Conservation (phyloP, 2,797 vertebrate genomes). For the Morus bassanus region DNA sequence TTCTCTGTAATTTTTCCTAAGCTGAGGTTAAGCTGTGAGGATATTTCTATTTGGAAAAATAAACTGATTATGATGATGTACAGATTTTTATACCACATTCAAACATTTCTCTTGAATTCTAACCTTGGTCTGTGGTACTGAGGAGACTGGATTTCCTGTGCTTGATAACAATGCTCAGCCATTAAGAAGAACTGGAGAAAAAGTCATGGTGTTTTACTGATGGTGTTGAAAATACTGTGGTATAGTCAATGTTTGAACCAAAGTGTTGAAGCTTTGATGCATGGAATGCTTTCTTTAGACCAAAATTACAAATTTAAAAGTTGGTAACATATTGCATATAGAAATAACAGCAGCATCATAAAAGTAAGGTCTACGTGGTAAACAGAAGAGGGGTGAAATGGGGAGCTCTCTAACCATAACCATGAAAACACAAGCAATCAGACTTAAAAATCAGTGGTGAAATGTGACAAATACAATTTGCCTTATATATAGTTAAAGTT, state of each 20-base stretch:
- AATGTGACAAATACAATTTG: not conserved
- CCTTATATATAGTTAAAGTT: not conserved
- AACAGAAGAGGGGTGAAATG: not conserved
- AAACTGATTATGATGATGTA: constrained; percentile 52
- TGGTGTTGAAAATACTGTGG: not conserved
- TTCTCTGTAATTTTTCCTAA: constrained; percentile 66
- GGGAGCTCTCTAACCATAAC: not conserved
- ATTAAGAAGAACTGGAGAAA: not conserved
- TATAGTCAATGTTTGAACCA: not conserved
- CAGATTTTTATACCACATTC: constrained; percentile 16
- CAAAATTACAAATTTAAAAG: not conserved
- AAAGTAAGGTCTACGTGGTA: not conserved
- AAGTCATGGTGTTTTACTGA: not conserved
- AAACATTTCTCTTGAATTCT: not conserved
- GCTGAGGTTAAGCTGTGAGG: constrained; percentile 38
- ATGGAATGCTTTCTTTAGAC: not conserved
- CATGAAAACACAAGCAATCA: not conserved
- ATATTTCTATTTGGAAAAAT: constrained; percentile 56
- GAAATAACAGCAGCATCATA: not conserved
- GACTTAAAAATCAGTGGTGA: not conserved
- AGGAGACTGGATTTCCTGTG: not conserved
- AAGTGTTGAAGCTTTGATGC: not conserved
- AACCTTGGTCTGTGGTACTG: not conserved
- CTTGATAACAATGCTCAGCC: not conserved
- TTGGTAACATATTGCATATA: not conserved